Percentiles rank a stretch among this genome's conserved stretches.
Evolutionary conservation across 1,140 invertebrate genomes (phyloP).

Genomic region (Manduca sexta): DNA sequence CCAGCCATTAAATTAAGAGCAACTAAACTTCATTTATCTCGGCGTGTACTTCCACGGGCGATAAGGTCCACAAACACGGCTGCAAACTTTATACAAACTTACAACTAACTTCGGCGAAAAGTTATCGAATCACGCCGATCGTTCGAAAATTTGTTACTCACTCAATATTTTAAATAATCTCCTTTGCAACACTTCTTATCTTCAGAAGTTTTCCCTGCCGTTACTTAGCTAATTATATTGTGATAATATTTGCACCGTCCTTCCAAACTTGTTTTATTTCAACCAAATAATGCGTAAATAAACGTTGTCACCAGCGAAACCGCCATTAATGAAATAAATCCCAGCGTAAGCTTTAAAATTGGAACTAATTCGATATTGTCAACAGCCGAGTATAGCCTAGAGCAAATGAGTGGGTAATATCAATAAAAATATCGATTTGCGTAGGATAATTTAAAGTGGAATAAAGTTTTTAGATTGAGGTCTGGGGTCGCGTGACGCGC

Average conservation of each 20-base stretch:
- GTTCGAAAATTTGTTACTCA: slow-evolving; percentile 64
- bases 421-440: slow-evolving; percentile 10
- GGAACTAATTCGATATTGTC: neutral
- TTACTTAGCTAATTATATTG: slow-evolving; percentile 11
- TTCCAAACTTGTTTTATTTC: neutral
- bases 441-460: slow-evolving; percentile 28
- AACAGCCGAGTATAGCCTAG: neutral
- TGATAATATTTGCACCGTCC: neutral
- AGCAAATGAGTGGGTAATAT: neutral
- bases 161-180: slow-evolving; percentile 63
- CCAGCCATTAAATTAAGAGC: slow-evolving; percentile 66
- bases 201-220: slow-evolving; percentile 22
- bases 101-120: slow-evolving; percentile 48
- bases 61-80: slow-evolving; percentile 61
- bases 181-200: slow-evolving; percentile 45
- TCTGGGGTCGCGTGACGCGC: slow-evolving; percentile 40
- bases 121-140: slow-evolving; percentile 64
- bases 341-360: too few species aligned
- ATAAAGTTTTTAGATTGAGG: slow-evolving; percentile 47
- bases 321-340: too few species aligned
- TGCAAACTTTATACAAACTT: slow-evolving; percentile 50
- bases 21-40: slow-evolving; percentile 69
- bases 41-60: slow-evolving; percentile 60
- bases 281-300: neutral
- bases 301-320: too few species aligned